These are phyloP conservation scores for Lutraria rhynchaena DNA, from an alignment of 1,140 invertebrate species.

Conservation along the genomic window DNA sequence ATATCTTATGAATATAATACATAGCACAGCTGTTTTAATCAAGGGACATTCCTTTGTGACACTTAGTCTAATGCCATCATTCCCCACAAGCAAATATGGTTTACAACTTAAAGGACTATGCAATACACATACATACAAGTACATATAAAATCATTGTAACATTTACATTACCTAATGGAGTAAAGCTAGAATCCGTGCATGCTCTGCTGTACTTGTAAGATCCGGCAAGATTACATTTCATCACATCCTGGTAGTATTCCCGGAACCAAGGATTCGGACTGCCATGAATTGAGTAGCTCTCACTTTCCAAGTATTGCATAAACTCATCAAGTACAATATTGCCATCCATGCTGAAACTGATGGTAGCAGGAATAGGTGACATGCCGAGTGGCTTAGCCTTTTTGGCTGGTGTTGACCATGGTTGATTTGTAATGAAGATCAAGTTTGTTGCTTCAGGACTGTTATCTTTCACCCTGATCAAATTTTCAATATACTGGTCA, in stretches of 20 bases:
- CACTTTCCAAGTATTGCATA: conserved; percentile 46
- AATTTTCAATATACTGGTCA: conserved; percentile 68
- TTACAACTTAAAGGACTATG: too few species aligned
- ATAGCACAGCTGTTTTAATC: too few species aligned
- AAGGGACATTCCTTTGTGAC: too few species aligned
- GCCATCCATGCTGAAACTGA: conserved; percentile 59
- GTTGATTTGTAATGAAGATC: conserved; percentile 73
- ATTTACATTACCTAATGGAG: conserved; percentile 41
- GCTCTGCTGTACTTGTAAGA: conserved; percentile 57
- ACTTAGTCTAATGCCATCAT: too few species aligned
- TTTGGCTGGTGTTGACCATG: conserved; percentile 57
- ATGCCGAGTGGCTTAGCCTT: background rate
- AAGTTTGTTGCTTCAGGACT: conserved; percentile 44
- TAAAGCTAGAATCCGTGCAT: conserved; percentile 39
- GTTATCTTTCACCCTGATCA: conserved; percentile 65
- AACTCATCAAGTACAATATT: conserved; percentile 53
- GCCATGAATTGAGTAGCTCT: background rate
- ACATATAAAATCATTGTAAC: conserved; percentile 6
- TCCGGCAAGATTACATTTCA: conserved; percentile 67
- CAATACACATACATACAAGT: too few species aligned
- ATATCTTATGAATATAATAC: too few species aligned
- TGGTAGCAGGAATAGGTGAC: conserved; percentile 9
- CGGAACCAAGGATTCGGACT: conserved; percentile 75
- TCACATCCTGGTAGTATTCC: conserved; percentile 73
- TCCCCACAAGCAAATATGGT: too few species aligned